phyloP scores from a whole-genome alignment of 1,140 invertebrate species.

The Temnothorax curvispinosus region DNA sequence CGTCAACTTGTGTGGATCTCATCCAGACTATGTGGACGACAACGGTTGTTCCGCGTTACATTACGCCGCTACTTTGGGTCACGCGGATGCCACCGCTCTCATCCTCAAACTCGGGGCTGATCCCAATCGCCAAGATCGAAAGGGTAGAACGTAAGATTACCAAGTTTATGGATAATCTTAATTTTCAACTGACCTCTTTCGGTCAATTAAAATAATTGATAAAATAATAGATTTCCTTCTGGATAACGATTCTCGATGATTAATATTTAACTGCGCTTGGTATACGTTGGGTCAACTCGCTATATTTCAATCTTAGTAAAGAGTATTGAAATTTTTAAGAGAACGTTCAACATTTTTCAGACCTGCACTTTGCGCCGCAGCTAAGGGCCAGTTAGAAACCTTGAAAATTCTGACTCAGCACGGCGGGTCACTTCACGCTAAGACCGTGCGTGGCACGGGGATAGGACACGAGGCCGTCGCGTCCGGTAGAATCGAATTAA shows the following conservation, averaged over 20 bases:
- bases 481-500: slow-evolving; percentile 94
- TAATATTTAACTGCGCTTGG: background rate
- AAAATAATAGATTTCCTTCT: background rate
- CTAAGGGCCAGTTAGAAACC: slow-evolving; percentile 97
- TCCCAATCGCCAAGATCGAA: slow-evolving; percentile 96
- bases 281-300: background rate
- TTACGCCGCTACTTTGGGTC: slow-evolving; percentile 97
- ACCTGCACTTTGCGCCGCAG: slow-evolving; percentile 94
- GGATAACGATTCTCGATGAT: background rate
- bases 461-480: slow-evolving; percentile 95
- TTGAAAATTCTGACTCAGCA: slow-evolving; percentile 91
- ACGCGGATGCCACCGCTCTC: slow-evolving; percentile 96
- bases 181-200: slow-evolving; percentile 1
- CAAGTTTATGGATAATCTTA: background rate
- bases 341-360: slow-evolving; percentile 79
- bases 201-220: background rate
- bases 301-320: background rate
- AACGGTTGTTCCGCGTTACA: slow-evolving; percentile 98
- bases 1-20: slow-evolving; percentile 94
- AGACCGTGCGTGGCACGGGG: slow-evolving; percentile 89
- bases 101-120: slow-evolving; percentile 95
- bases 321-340: background rate
- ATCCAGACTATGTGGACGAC: slow-evolving; percentile 93
- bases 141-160: slow-evolving; percentile 92
- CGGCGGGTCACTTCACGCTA: slow-evolving; percentile 96